Base-by-base conservation (phyloP, 2,888 invertebrate genomes). In the Peribatodes rhomboidaria region DNA sequence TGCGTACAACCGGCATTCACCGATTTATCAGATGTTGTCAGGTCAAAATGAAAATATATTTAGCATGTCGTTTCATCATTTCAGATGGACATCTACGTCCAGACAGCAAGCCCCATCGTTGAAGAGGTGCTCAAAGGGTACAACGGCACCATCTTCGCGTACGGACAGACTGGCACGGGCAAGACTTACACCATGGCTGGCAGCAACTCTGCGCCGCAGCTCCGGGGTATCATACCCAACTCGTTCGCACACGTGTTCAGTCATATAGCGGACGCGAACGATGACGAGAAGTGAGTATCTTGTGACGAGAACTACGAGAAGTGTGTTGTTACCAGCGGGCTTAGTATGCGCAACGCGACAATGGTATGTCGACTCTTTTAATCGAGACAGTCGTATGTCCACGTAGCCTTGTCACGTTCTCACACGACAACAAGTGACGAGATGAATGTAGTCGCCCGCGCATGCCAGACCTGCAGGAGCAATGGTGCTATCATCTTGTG, bases 171-270 rank as follows among this genome's bases (percentile, higher is more conserved):
- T 0, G 99, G 99, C 16, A 99, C 99, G 0, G 99, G 99, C 9
- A 99, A 99, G 93, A 99, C 99, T 0, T 99, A 97, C 87, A 99
- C 99, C 0, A 99, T 99, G 99, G 98, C 98, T 0, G 99, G 99
- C 0, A 95, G 96, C 65, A 95, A 97, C 71, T 95, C 96, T 1
- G 96, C 97, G 13, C 97, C 98, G 0, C 98, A 99, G 80, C 94
- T 98, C 9, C 95, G 98, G 65, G 99, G 99, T 47, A 98, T 99
- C 77, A 99, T 99, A 78, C 99, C 99, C 0, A 99, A 99, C 91
- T 98, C 99, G 0, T 99, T 99, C 92, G 99, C 99, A 0, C 99
- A 99, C 80, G 98, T 99, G 74, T 99, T 99, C 92, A 98, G 98
- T 31, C 98, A 98, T 79, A 99, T 99, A 75, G 98, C 99, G 0